A percentile compares a stretch with the other conserved stretches of the same genome.
These are phyloP conservation scores for Tyrophagus putrescentiae DNA, from an alignment of 1,140 invertebrate species.

Conservation along the genomic window DNA sequence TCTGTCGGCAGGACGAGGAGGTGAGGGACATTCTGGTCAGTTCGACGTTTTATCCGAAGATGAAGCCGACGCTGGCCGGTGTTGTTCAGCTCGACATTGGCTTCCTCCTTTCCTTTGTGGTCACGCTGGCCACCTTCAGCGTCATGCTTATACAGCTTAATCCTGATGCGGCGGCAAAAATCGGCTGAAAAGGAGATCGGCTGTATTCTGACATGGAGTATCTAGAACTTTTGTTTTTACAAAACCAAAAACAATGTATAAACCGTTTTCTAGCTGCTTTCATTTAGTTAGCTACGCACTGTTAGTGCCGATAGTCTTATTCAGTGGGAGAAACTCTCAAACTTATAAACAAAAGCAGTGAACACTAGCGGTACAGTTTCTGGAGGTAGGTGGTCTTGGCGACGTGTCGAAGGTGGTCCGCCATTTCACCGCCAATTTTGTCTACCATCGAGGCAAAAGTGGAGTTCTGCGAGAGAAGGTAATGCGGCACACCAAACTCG, in stretches of 20 bases:
- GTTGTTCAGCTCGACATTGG: constrained; percentile 11
- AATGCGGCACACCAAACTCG: constrained; percentile 54
- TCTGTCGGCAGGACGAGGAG: constrained; percentile 1
- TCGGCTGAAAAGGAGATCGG: constrained; percentile 8
- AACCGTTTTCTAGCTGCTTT: too few relatives aligned
- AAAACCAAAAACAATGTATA: too few relatives aligned
- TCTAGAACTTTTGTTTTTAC: too few relatives aligned
- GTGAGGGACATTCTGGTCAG: background rate
- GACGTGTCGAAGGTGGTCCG: background rate
- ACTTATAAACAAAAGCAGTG: too few relatives aligned
- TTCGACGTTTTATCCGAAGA: constrained; percentile 4
- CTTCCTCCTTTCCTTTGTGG: constrained; percentile 11
- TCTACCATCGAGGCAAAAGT: background rate
- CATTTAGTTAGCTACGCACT: too few relatives aligned
- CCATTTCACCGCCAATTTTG: background rate
- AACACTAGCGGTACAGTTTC: too few relatives aligned
- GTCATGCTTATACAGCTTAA: constrained; percentile 18
- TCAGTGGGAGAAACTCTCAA: too few relatives aligned
- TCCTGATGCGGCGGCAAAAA: constrained; percentile 7
- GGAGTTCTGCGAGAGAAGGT: constrained; percentile 36
- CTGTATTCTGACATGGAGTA: too few relatives aligned
- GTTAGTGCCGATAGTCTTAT: too few relatives aligned
- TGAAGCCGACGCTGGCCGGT: constrained; percentile 16
- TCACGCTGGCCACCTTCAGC: constrained; percentile 13
- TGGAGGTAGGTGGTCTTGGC: background rate